A percentile compares a stretch with the other conserved stretches of the same genome.
Evolutionary conservation across 2,888 invertebrate species (phyloP).

Genomic region (Caenorhabditis angaria): DNA sequence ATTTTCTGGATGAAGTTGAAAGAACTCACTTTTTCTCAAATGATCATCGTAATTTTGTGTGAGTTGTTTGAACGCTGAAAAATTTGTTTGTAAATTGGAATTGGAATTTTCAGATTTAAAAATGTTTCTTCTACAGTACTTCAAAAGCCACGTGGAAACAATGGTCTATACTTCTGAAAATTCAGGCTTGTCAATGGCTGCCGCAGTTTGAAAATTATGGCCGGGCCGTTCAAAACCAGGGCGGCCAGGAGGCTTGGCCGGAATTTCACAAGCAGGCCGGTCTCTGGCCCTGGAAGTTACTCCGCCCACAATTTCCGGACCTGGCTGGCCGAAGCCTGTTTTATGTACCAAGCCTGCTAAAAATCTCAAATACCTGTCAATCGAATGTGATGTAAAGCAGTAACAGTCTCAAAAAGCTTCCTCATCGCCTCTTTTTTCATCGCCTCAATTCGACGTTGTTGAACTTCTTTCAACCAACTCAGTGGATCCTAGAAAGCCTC

Average conservation of each 20-base stretch:
- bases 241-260: no score
- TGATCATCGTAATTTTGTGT: constrained; percentile 48
- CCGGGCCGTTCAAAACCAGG: no score
- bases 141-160: no score
- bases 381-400: constrained; percentile 67
- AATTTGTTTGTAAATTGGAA: neutral
- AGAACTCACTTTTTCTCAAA: constrained; percentile 17
- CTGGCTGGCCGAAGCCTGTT: no score
- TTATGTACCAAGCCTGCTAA: neutral
- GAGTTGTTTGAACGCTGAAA: constrained; percentile 50
- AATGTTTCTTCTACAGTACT: no score
- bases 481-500: constrained; percentile 60
- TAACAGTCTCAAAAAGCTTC: constrained; percentile 70
- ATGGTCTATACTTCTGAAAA: no score
- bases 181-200: no score
- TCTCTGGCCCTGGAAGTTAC: no score
- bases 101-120: neutral
- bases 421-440: constrained; percentile 72
- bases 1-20: constrained; percentile 16
- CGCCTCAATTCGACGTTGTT: constrained; percentile 67
- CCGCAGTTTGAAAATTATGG: no score
- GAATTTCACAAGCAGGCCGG: no score
- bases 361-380: constrained; percentile 46
- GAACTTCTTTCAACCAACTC: constrained; percentile 71
- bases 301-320: no score